Base-by-base conservation (phyloP, 2,888 invertebrate genomes). In the Cerastoderma edule region DNA sequence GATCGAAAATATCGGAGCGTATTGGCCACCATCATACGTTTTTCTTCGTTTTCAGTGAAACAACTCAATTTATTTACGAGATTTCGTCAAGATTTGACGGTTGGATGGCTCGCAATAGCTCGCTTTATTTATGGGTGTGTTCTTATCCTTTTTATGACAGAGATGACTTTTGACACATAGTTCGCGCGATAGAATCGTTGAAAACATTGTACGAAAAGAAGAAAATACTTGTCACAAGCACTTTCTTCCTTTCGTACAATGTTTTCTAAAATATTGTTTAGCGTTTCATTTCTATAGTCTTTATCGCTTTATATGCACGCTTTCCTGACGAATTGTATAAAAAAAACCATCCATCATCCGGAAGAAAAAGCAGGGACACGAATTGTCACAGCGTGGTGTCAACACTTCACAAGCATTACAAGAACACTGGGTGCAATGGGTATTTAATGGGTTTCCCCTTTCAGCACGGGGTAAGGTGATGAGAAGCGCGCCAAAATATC, bases 401-500 rank as follows among this genome's bases (percentile, higher is more conserved):
- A 13, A 50, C 50, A 50, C 5, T 50, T 50, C 50, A 24, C 2
- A 50, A 22, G 27, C 22, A 50, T n/a, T 50, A 50, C 50, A 13
- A 50, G 50, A 50, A 10, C 50, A 22, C 35, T 35, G 35, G 6
- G 44, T 68, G 33, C 56, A 68, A 68, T 68, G 57, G 46, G 57
- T 28, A 48, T 68, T 57, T 68, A 68, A 68, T 68, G 56, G 30
- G 68, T 2, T 46, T 22, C n/a, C 30, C 53, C 53, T 66, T 22
- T 32, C 48, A 50, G 33, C 1, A 50, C 48, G n/a, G n/a, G n/a
- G n/a, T n/a, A n/a, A 33, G 22, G 32, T 66, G 27, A 48, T 66
- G 48, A 66, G n/a, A 22, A 19, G 66, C 66, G 32, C 66, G 66
- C 66, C 48, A 66, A 66, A 65, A 66, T 66, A n/a, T n/a, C n/a